Evolutionary conservation across 2,888 invertebrate species (phyloP), one percentile per base, ranked within the genome.

Genomic region (Aphodius sticticus): DNA sequence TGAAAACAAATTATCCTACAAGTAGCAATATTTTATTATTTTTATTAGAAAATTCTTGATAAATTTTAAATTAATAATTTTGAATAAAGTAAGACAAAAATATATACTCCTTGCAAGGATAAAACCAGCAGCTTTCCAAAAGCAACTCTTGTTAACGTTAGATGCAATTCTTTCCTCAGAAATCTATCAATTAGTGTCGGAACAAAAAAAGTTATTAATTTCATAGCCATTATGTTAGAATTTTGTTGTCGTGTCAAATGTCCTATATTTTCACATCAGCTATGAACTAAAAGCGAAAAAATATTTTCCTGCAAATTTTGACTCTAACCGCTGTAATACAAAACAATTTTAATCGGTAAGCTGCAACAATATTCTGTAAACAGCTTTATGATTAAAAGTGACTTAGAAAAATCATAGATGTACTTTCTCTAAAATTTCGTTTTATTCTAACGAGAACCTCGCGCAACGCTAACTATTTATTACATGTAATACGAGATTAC

Each of bases 351-450:
- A 74, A 74, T 74, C 74, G 37, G 74, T 37, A 74, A 74, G 74
- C 74, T 74, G 74, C n/a, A 35, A 74, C 35, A 74, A 71, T 14
- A 71, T 71, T 12, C 16, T 26, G 37, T 12, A 36, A 26, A 36
- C 74, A 74, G 74, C 74, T 74, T 74, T 74, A 74, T 36, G 74
- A 37, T 74, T 74, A 74, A 74, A 74, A 74, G 16, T 36, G 36
- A n/a, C 37, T 74, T 53, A 53, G 53, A 53, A 53, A 53, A 53
- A 53, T 9, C 53, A 53, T 53, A 53, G 53, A 53, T 53, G 53
- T 53, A 53, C 53, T 74, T 35, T 74, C 35, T 9, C 35, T 36
- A 35, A 14, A 14, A 7, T 74, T 74, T 35, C 35, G 26, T 74
- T 26, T 71, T 71, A 70, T 70, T 70, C 6, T 4, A 70, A 70